Evolutionary conservation across 23 tunicate genomes (phyloP), one percentile per base, ranked within the genome.

Genomic region (Trididemnum miniatum): DNA sequence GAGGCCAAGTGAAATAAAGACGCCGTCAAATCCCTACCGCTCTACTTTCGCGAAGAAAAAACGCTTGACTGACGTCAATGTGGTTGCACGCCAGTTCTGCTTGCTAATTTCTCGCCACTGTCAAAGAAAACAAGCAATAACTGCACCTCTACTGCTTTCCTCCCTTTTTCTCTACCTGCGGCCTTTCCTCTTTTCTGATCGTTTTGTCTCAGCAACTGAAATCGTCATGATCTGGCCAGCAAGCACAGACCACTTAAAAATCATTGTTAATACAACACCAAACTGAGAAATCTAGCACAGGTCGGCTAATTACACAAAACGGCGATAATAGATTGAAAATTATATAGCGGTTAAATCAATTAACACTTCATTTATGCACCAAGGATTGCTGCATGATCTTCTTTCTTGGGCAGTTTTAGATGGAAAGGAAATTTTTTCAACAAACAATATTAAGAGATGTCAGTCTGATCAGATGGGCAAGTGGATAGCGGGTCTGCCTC

Each of bases 1-100:
- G 38, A 67, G 75, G 20, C 37, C 75, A 67, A 33, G 75, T 67
- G 75, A 67, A 67, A 67, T 67, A 67, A 67, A 5, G n/a, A 38
- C 75, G 4, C 9, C n/a, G 38, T 3, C 7, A 31, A 22, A 33
- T 38, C 26, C 38, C 38, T 12, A 38, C 37, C 38, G 75, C 75
- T 67, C 75, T 32, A 62, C 67, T 22, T 4, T 3, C n/a, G 7
- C 31, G 32, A 67, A 67, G 38, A 32, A 67, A 67, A 67, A 67
- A 31, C 25, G 38, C 32, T 67, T 24, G 7, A 9, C 38, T 67
- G 75, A n/a, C 26, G 26, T 20, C 67, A 26, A n/a, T 20, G 25
- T 25, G 25, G 67, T 15, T 7, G 15, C 9, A 44, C 54, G 54
- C 54, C 54, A 44, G 15, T 9, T 44, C 54, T 15, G 15, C 12